Evolutionary conservation across 2,888 invertebrate genomes (phyloP), one percentile per base, ranked within the genome.

Genomic region (Platerodrilus igneus): DNA sequence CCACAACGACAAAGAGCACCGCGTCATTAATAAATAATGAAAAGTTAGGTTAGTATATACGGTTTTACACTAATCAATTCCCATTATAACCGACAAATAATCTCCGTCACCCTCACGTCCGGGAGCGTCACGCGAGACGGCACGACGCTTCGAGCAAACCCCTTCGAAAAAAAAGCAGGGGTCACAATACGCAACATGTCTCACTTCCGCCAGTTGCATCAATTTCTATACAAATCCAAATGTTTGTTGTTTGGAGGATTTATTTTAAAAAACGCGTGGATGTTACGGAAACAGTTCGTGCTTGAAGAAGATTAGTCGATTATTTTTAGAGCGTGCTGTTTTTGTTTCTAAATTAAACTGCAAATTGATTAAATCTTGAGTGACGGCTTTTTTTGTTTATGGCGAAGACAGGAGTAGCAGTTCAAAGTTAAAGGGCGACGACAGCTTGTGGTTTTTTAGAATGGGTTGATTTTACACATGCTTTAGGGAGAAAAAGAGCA

Each of bases 171-270:
- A n/a, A n/a, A n/a, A 32, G 41, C 39, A 49, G 42, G 44, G 50
- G 51, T 53, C 51, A 47, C 46, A 39, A 51, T 51, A 51, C 50
- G 53, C 50, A 51, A 50, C 52, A 48, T 50, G 48, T 52, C 45
- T 47, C 47, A 50, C 50, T 54, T 54, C 54, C 54, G 54, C 44
- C 44, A 44, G 44, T 44, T 44, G 44, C 39, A 51, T 51, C 51
- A 48, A 36, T 49, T 45, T 41, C 45, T n/a, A n/a, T n/a, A n/a
- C n/a, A n/a, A n/a, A 48, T 46, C 34, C 37, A 41, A 34, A 25
- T 21, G 37, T 26, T n/a, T n/a, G n/a, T n/a, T n/a, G n/a, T n/a
- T n/a, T n/a, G n/a, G 26, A 17, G 23, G 41, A 20, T 37, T 37
- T 45, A 25, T 40, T 45, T 37, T 33, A 32, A 41, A 41, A 41